A percentile compares a stretch with the other conserved stretches of the same genome.
These are phyloP conservation scores for Coremacera marginata DNA, from an alignment of 2,888 invertebrate species.

Conservation along the genomic window DNA sequence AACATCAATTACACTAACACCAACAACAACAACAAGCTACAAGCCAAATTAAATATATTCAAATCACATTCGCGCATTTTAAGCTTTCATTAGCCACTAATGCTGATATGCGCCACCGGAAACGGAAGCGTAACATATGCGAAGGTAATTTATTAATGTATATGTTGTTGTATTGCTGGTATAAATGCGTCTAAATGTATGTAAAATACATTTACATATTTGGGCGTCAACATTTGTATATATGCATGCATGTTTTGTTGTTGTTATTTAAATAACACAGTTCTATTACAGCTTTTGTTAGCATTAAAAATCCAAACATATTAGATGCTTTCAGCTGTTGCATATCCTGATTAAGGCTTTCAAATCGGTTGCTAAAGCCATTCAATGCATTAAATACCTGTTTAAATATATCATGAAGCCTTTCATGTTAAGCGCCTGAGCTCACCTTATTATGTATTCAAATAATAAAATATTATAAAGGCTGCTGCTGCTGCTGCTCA, in stretches of 20 bases:
- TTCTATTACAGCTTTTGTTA: too few relatives aligned
- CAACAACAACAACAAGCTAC: not conserved
- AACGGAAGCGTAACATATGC: slow-evolving; percentile 19
- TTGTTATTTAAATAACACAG: too few relatives aligned
- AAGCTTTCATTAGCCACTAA: not conserved
- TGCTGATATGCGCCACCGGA: not conserved
- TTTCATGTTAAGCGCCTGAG: too few relatives aligned
- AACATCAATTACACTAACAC: slow-evolving; percentile 8
- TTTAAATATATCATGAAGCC: too few relatives aligned
- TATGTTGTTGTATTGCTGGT: not conserved
- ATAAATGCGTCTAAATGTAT: not conserved
- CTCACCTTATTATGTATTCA: not conserved
- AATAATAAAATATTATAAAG: not conserved
- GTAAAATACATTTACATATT: not conserved
- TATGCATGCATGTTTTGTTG: too few relatives aligned
- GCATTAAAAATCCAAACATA: too few relatives aligned
- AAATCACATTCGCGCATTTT: slow-evolving; percentile 35
- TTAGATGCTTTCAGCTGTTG: too few relatives aligned
- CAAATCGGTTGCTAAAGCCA: too few relatives aligned
- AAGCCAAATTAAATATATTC: slow-evolving; percentile 5
- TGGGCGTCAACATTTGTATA: too few relatives aligned
- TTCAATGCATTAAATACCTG: too few relatives aligned
- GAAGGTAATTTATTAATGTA: slow-evolving; percentile 7
- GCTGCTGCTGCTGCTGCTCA: too few relatives aligned
- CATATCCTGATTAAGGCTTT: too few relatives aligned